A percentile compares a stretch with the other conserved stretches of the same genome.
These are phyloP conservation scores for Rhynchomys soricoides DNA, from an alignment of 2,113 vertebrate genomes.

Conservation along the genomic window DNA sequence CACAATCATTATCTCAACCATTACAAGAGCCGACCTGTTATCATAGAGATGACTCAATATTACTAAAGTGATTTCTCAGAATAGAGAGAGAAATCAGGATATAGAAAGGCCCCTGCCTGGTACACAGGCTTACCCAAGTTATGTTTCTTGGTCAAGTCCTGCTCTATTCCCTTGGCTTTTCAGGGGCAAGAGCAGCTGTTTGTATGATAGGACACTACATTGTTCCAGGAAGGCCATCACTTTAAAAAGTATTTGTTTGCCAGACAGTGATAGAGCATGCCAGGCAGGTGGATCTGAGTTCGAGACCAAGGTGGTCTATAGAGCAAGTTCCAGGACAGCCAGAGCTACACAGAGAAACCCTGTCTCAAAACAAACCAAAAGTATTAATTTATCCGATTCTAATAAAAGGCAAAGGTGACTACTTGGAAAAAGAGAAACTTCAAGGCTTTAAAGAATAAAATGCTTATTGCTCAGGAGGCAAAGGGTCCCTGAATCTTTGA, in stretches of 20 bases:
- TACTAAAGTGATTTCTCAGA: slow-evolving; percentile 22
- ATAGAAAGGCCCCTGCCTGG: background rate
- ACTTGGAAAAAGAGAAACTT: background rate
- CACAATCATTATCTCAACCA: background rate
- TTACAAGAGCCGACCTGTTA: background rate
- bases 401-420: background rate
- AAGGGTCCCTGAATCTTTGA: background rate
- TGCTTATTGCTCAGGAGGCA: background rate
- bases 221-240: background rate
- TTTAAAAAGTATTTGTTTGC: too few relatives aligned
- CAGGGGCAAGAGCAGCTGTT: background rate
- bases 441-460: background rate
- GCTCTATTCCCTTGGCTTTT: background rate
- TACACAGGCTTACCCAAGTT: background rate
- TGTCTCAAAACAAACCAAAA: background rate
- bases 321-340: too few relatives aligned
- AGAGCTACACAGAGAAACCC: too few relatives aligned
- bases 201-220: background rate
- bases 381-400: slow-evolving; percentile 11
- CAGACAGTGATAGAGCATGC: too few relatives aligned
- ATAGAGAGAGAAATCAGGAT: background rate
- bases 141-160: background rate
- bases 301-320: too few relatives aligned
- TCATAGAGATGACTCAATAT: background rate
- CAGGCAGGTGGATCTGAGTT: too few relatives aligned